Conservation (phyloP, 1,140 invertebrate genomes). For the Drosophila baimaii region DNA sequence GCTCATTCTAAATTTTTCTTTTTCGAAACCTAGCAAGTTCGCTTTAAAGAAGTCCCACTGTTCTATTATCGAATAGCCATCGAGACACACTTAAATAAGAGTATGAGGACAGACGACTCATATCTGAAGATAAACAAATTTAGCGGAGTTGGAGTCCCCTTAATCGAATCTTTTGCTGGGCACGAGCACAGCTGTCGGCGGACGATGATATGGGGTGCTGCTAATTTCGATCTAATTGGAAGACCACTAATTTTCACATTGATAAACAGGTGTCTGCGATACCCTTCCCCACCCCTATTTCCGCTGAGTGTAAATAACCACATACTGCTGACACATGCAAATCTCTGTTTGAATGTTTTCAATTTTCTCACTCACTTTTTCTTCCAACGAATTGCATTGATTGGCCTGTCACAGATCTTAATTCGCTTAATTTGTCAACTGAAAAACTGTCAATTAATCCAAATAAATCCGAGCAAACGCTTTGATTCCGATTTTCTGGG, state of each 20-base stretch:
- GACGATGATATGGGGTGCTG: background rate
- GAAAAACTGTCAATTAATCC: constrained; percentile 45
- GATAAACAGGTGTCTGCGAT: constrained; percentile 55
- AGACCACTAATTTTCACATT: constrained; percentile 34
- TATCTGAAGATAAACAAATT: constrained; percentile 33
- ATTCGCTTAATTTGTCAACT: constrained; percentile 35
- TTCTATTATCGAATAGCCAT: constrained; percentile 11
- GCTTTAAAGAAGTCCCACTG: background rate
- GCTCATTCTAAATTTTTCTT: too few relatives aligned
- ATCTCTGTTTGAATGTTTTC: background rate
- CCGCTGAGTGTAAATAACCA: background rate
- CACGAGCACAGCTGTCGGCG: constrained; percentile 24
- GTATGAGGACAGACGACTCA: constrained; percentile 15
- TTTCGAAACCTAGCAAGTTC: background rate
- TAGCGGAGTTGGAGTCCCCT: constrained; percentile 7
- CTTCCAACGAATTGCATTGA: constrained; percentile 22
- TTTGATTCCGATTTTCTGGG: constrained; percentile 12
- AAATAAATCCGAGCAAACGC: constrained; percentile 22
- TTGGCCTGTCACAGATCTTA: constrained; percentile 37
- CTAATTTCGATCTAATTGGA: constrained; percentile 40
- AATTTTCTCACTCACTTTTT: constrained; percentile 37
- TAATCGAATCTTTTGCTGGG: constrained; percentile 25
- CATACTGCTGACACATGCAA: background rate
- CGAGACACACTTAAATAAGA: background rate
- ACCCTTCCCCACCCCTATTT: background rate